These are phyloP conservation scores for Telmatherina bonti DNA, from an alignment of 2,797 vertebrate genomes.

Conservation along the genomic window DNA sequence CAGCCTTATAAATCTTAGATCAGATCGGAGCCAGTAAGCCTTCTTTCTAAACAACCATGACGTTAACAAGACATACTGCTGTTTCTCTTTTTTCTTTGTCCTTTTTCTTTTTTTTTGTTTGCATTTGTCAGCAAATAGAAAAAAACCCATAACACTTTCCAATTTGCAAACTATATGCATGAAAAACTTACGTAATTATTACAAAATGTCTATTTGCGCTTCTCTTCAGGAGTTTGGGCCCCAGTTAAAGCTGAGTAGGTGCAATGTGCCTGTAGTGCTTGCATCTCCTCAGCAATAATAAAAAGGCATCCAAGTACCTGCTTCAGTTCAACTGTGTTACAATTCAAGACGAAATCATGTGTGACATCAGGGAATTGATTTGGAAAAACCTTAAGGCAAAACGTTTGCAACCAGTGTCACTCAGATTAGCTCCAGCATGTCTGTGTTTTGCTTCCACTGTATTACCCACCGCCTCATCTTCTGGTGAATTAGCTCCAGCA, in stretches of 20 bases:
- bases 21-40: constrained; percentile 10
- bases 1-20: constrained; percentile 19
- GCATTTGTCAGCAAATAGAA: constrained; percentile 9
- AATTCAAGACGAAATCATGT: constrained; percentile 44
- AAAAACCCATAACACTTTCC: neutral
- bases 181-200: constrained; percentile 33
- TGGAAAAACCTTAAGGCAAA: constrained; percentile 26
- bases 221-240: constrained; percentile 12
- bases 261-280: constrained; percentile 14
- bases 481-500: constrained; percentile 58
- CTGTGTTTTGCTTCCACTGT: constrained; percentile 31
- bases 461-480: constrained; percentile 25
- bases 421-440: neutral
- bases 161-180: constrained; percentile 18
- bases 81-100: neutral
- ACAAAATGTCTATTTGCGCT: constrained; percentile 6
- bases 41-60: constrained; percentile 26
- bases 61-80: constrained; percentile 23
- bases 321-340: constrained; percentile 48
- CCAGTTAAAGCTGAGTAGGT: constrained; percentile 23
- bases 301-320: constrained; percentile 42
- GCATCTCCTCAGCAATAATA: constrained; percentile 33
- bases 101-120: neutral
- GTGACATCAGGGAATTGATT: constrained; percentile 44
- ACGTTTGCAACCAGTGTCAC: constrained; percentile 13